Conservation (phyloP, 2,797 vertebrate genomes). For the Enteromius radiatus region DNA sequence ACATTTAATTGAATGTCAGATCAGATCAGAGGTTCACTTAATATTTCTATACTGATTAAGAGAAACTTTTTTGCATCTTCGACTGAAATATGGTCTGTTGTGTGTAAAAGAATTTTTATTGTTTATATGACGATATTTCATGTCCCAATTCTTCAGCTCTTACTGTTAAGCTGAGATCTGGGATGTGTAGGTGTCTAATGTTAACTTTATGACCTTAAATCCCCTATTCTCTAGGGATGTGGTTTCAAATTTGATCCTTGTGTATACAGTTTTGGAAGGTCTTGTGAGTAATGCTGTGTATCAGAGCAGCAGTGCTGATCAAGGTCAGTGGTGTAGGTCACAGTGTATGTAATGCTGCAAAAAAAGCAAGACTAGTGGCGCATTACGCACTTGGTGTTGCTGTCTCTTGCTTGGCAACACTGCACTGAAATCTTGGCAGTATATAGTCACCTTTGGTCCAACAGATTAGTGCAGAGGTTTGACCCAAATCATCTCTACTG, state of each 20-base stretch:
- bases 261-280: neutral
- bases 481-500: conserved; percentile 11
- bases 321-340: conserved; percentile 26
- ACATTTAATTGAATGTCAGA: neutral
- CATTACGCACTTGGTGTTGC: neutral
- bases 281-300: neutral
- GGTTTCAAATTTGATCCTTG: neutral
- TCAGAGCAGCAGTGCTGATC: neutral
- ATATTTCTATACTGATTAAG: neutral
- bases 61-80: neutral
- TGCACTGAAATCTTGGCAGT: neutral
- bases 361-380: neutral
- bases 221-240: neutral
- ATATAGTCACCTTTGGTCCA: neutral
- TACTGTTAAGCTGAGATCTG: neutral
- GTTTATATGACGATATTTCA: neutral
- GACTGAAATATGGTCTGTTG: neutral
- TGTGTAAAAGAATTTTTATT: neutral
- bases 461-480: conserved; percentile 27
- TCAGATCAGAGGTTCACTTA: neutral
- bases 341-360: neutral
- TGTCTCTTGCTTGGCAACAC: conserved; percentile 4
- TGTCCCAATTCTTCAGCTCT: neutral
- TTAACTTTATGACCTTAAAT: neutral
- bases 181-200: neutral